phyloP scores from a whole-genome alignment of 2,113 vertebrate species.

The Galbula dea region DNA sequence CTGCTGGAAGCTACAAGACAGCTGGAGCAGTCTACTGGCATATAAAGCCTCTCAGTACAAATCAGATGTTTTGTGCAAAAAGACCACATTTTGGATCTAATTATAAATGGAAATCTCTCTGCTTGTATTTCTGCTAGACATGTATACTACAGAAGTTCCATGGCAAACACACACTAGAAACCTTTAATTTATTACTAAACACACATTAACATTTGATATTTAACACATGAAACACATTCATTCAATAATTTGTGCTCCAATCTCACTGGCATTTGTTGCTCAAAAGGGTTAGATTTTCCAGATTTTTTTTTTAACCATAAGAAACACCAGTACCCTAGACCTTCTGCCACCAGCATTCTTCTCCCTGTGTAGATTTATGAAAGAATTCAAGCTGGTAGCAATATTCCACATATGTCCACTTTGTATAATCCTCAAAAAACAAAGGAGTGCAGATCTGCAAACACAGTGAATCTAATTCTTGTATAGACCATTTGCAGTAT shows the following conservation, averaged over 20 bases:
- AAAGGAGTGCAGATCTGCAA: conserved; percentile 9
- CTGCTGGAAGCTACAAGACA: neutral
- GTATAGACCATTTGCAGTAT: neutral
- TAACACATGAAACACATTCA: neutral
- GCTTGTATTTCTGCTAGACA: neutral
- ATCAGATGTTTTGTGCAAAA: neutral
- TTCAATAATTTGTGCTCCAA: neutral
- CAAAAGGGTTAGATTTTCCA: neutral
- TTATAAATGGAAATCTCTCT: neutral
- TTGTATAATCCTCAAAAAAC: conserved; percentile 44
- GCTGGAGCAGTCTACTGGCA: neutral
- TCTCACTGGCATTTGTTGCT: neutral
- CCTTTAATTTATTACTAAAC: neutral
- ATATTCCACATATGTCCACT: conserved; percentile 39
- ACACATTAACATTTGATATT: neutral
- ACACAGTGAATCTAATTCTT: neutral
- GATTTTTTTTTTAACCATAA: neutral
- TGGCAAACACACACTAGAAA: neutral
- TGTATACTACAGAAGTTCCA: neutral
- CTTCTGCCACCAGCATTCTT: conserved; percentile 54
- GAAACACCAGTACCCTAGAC: neutral
- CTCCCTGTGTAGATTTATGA: conserved; percentile 58
- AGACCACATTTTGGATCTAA: neutral
- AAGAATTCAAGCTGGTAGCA: conserved; percentile 40
- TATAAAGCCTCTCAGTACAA: neutral